phyloP scores from a whole-genome alignment of 92 coral and sea anemone genomes.

The Actinernus sp. region DNA sequence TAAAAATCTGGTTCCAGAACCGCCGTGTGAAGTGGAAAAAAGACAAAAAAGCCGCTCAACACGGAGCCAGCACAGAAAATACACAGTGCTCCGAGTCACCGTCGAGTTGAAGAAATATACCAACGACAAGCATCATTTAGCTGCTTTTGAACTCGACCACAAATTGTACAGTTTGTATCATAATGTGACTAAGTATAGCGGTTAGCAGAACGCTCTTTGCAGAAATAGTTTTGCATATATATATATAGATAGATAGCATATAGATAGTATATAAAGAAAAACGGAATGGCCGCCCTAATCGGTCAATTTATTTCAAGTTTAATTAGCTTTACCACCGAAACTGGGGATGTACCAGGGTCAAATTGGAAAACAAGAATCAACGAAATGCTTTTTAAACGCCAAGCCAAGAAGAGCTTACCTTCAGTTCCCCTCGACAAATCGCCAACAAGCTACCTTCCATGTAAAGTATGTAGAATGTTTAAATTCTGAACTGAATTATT shows the following conservation, averaged over 20 bases:
- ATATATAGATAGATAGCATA: neutral
- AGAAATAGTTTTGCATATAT: neutral
- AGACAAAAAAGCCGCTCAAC: constrained; percentile 95
- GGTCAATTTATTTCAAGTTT: constrained; percentile 57
- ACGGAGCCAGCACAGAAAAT: constrained; percentile 52
- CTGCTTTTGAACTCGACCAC: constrained; percentile 1
- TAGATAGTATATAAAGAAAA: neutral
- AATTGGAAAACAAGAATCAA: constrained; percentile 1
- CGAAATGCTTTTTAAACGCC: too few species aligned
- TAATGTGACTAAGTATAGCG: constrained; percentile 8
- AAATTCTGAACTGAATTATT: too few species aligned
- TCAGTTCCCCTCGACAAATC: too few species aligned
- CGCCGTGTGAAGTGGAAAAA: constrained; percentile 99
- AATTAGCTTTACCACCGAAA: constrained; percentile 19
- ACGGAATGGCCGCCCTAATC: constrained; percentile 48
- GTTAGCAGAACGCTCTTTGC: neutral
- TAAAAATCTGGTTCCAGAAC: constrained; percentile 99
- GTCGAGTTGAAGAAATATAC: constrained; percentile 39
- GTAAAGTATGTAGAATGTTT: too few species aligned
- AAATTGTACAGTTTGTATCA: constrained; percentile 42
- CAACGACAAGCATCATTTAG: neutral
- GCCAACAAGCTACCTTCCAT: too few species aligned
- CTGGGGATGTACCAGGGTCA: neutral
- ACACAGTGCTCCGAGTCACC: constrained; percentile 75
- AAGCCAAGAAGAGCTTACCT: too few species aligned